Conservation (phyloP, 2,113 vertebrate genomes). For the Neolamprologus sp. region DNA sequence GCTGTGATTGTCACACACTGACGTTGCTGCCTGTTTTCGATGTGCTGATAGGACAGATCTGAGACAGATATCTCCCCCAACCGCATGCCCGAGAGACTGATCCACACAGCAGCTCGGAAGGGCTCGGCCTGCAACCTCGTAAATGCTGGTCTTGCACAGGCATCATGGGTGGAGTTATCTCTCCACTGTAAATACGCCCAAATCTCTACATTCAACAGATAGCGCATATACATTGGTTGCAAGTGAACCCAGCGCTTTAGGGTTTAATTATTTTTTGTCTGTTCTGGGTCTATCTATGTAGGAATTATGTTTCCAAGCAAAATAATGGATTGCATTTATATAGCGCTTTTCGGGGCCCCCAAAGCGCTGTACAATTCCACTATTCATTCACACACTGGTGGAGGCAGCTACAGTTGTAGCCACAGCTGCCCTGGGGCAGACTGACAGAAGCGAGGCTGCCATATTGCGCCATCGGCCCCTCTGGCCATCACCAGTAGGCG, state of each 20-base stretch:
- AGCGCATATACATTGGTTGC: background rate
- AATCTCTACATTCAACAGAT: background rate
- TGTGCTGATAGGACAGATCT: conserved; percentile 62
- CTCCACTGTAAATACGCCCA: background rate
- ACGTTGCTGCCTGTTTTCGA: conserved; percentile 23
- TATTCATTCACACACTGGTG: background rate
- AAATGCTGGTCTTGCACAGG: conserved; percentile 48
- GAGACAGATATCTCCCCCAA: conserved; percentile 16
- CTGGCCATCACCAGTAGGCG: accelerated
- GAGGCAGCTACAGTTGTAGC: background rate
- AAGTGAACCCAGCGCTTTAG: background rate
- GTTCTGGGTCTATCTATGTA: conserved; percentile 17
- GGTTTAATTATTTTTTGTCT: conserved; percentile 24
- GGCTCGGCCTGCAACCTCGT: conserved; percentile 30
- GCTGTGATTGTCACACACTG: conserved; percentile 52
- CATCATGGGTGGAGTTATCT: conserved; percentile 28
- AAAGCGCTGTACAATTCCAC: background rate
- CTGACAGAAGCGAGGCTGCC: background rate
- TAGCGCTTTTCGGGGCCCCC: accelerated
- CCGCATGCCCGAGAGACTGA: background rate
- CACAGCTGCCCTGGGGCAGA: background rate
- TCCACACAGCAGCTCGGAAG: background rate
- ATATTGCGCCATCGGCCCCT: accelerated
- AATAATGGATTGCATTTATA: background rate
- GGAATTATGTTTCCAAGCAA: conserved; percentile 33